Evolutionary conservation across 2,888 invertebrate species (phyloP).

Genomic region (Drosophila pseudotakahashii): DNA sequence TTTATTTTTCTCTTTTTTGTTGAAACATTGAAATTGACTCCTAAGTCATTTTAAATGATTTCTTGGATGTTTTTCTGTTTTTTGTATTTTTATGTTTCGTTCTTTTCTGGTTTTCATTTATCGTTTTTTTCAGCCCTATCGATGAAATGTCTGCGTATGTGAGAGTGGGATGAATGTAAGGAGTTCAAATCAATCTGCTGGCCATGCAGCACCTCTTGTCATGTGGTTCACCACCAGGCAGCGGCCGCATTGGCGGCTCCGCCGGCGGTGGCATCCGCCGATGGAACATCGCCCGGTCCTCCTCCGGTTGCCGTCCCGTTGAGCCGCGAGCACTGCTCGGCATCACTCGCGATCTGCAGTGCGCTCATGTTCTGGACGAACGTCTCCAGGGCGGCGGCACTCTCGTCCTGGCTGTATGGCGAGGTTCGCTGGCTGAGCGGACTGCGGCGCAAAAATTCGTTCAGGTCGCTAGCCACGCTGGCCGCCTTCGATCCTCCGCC

Average conservation of each 20-base stretch:
- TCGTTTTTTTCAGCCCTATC: constrained; percentile 41
- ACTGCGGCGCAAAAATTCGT: constrained; percentile 87
- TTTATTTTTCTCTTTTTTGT: constrained; percentile 57
- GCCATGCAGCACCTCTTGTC: constrained; percentile 58
- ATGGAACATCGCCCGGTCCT: constrained; percentile 38
- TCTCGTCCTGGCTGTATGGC: constrained; percentile 82
- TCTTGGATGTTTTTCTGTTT: constrained; percentile 45
- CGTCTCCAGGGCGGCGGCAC: constrained; percentile 76
- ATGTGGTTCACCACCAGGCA: constrained; percentile 68
- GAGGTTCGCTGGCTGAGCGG: constrained; percentile 80
- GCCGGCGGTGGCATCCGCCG: constrained; percentile 43
- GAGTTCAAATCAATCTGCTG: constrained; percentile 35
- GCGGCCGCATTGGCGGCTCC: constrained; percentile 56
- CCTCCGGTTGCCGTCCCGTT: constrained; percentile 55
- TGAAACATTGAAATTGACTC: constrained; percentile 78
- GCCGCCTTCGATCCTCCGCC: constrained; percentile 84
- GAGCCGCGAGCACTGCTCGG: constrained; percentile 79
- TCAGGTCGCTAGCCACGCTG: constrained; percentile 87
- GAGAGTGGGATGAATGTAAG: constrained; percentile 51
- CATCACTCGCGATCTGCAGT: constrained; percentile 76
- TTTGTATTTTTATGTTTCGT: constrained; percentile 37
- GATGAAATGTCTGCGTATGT: constrained; percentile 73
- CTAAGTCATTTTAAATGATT: constrained; percentile 73
- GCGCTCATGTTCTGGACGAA: constrained; percentile 83
- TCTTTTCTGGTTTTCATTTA: constrained; percentile 30